These are phyloP conservation scores for Tragelaphus imberbis DNA, from an alignment of 2,113 vertebrate genomes.

Conservation along the genomic window DNA sequence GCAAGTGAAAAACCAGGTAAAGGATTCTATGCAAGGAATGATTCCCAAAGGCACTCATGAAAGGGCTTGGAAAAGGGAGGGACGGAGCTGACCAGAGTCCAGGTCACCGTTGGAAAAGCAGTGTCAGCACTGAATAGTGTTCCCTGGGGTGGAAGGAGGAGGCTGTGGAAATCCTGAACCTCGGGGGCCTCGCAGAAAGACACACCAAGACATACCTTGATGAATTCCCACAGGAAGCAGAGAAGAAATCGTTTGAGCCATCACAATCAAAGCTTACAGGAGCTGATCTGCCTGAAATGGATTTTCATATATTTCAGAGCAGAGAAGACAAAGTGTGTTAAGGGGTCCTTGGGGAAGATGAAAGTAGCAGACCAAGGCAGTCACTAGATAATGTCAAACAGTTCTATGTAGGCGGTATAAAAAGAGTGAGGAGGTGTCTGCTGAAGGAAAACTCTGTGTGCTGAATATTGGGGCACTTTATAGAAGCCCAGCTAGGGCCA, in stretches of 20 bases:
- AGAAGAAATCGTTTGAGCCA: background rate
- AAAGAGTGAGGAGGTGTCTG: background rate
- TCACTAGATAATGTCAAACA: background rate
- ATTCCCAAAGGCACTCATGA: background rate
- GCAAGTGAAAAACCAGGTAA: background rate
- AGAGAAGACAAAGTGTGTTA: background rate
- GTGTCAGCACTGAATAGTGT: background rate
- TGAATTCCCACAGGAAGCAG: background rate
- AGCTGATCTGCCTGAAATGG: background rate
- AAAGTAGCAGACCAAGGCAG: background rate
- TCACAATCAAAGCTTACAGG: background rate
- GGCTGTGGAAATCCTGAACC: background rate
- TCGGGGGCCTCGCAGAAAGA: background rate
- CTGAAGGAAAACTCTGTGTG: background rate
- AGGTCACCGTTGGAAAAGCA: rapidly evolving
- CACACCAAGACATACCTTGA: background rate
- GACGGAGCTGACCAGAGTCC: background rate
- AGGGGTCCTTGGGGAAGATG: background rate
- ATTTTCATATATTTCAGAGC: background rate
- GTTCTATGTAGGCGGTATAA: background rate
- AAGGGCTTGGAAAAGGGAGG: background rate
- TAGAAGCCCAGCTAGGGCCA: background rate
- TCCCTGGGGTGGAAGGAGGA: background rate
- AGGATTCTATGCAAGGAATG: background rate
- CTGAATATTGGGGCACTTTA: background rate